Percentiles rank a stretch among this genome's conserved stretches.
phyloP scores from a whole-genome alignment of 2,797 vertebrate species.

The Urosaurus nigricauda region DNA sequence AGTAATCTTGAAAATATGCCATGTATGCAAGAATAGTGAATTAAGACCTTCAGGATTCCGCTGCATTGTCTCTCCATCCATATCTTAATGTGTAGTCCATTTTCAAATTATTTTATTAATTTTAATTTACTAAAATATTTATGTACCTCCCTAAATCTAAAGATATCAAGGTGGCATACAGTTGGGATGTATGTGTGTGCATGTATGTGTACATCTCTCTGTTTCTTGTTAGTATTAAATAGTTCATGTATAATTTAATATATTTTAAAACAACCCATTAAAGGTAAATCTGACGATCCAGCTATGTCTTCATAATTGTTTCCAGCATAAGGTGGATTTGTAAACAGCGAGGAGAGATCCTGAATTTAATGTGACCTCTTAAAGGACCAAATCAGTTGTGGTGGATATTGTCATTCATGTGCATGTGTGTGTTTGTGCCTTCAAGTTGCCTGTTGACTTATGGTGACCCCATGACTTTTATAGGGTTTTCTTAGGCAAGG shows the following conservation, averaged over 20 bases:
- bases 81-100: constrained; percentile 48
- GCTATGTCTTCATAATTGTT: background rate
- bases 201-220: no score
- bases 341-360: background rate
- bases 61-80: background rate
- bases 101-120: constrained; percentile 9
- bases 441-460: no score
- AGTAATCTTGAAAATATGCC: background rate
- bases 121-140: no score
- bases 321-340: constrained; percentile 6
- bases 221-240: constrained; percentile 11
- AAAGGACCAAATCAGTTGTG: background rate
- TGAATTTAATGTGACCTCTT: constrained; percentile 3
- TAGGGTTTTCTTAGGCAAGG: no score
- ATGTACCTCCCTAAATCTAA: no score
- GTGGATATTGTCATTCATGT: background rate
- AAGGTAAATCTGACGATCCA: background rate
- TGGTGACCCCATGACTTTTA: no score
- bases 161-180: background rate
- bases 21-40: background rate
- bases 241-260: constrained; percentile 24
- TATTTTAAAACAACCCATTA: background rate
- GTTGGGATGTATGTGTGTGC: no score
- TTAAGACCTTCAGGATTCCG: background rate
- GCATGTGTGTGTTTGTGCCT: no score